A percentile compares a stretch with the other conserved stretches of the same genome.
Conservation (phyloP, 2,797 vertebrate genomes). For the Spinibarbus caldwelli region DNA sequence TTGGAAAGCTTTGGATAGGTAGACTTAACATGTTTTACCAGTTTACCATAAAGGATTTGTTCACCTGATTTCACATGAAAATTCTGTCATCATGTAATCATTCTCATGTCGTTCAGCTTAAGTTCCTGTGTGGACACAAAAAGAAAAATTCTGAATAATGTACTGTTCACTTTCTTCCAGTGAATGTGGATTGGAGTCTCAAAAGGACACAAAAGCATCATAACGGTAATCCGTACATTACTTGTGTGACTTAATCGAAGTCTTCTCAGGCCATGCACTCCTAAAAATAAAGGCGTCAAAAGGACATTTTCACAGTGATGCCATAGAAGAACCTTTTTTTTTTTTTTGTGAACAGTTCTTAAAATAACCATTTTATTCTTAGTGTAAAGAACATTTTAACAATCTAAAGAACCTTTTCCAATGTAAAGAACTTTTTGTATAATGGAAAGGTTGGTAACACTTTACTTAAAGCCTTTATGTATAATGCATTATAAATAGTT, state of each 20-base stretch:
- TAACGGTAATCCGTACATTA: not conserved
- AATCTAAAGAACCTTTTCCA: not conserved
- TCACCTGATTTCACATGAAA: not conserved
- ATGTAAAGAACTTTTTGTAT: no score
- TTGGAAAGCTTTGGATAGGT: slow-evolving; percentile 9
- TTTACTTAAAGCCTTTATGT: no score
- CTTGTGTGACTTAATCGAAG: not conserved
- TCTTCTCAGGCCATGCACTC: not conserved
- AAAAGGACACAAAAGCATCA: not conserved
- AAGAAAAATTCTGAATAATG: not conserved
- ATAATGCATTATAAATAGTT: not conserved
- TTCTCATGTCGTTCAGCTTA: not conserved
- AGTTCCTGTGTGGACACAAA: no score
- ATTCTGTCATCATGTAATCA: not conserved
- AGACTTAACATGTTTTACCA: slow-evolving; percentile 1
- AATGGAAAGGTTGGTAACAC: no score
- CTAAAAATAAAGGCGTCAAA: not conserved
- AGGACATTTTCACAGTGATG: not conserved
- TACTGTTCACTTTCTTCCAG: not conserved
- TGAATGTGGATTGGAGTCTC: not conserved
- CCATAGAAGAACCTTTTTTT: not conserved
- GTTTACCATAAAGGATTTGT: slow-evolving; percentile 3
- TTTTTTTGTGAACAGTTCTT: not conserved
- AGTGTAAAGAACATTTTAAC: not conserved
- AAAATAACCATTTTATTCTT: not conserved